Conservation (phyloP, 30 jellyfish, hydroid and myxozoan species). For the Nemopilema nomurai region DNA sequence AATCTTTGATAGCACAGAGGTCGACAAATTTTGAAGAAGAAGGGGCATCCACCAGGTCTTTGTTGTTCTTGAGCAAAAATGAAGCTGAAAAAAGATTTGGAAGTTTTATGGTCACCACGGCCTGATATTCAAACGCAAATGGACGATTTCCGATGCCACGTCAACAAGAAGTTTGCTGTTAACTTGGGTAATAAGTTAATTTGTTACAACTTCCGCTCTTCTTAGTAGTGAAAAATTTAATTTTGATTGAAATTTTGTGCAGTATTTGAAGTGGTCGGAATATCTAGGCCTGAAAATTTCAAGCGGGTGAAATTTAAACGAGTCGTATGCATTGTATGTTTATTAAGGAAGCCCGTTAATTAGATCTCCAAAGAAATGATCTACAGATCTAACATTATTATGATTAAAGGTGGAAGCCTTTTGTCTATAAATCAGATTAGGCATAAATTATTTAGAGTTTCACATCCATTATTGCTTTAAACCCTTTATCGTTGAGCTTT, state of each 20-base stretch:
- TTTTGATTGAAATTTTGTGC: background rate
- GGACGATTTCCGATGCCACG: constrained; percentile 76
- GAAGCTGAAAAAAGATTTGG: constrained; percentile 43
- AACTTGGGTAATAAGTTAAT: constrained; percentile 40
- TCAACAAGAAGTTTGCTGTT: constrained; percentile 62
- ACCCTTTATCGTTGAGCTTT: too few relatives aligned
- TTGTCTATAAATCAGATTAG: too few relatives aligned
- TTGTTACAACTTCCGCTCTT: background rate
- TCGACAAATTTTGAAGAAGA: background rate
- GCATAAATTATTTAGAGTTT: too few relatives aligned
- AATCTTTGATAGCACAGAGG: background rate
- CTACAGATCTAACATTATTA: too few relatives aligned
- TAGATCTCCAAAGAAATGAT: too few relatives aligned
- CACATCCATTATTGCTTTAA: too few relatives aligned
- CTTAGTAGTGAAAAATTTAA: background rate
- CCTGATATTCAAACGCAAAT: constrained; percentile 61
- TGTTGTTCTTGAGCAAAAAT: constrained; percentile 4
- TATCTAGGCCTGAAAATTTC: too few relatives aligned
- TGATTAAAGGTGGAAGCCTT: too few relatives aligned
- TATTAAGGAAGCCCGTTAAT: too few relatives aligned
- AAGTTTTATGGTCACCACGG: constrained; percentile 67
- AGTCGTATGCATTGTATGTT: too few relatives aligned
- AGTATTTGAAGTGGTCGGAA: background rate
- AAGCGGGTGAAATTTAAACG: too few relatives aligned
- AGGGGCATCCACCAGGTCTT: background rate